Base-by-base conservation (phyloP, 2,888 invertebrate genomes). In the Ditula angustiorana region DNA sequence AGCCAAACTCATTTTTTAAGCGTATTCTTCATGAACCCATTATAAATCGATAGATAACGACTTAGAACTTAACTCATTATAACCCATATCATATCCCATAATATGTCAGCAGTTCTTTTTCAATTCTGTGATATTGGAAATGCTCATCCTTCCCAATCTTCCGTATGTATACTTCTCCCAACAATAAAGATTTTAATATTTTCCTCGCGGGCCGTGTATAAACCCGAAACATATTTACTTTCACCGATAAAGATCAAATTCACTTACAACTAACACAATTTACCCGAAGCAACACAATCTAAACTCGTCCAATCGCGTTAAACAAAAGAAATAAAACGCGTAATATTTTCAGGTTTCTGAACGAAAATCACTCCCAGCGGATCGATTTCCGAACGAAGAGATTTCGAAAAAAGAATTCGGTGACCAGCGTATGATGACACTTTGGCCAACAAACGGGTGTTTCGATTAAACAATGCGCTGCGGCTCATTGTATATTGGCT, bases 301-400 rank as follows among this genome's bases (percentile, higher is more conserved):
- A 72, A 73, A 73, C 72, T 70, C 75, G 68, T 62, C 62, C 71
- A 71, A 69, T 73, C 71, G 70, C 76, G n/a, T 75, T 74, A 74
- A 74, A 72, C 71, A 75, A 69, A 78, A 81, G 79, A 80, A 77
- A 76, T 78, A 78, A 78, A 78, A 73, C 75, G 65, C 70, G 75
- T 75, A 76, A 85, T 86, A 86, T 85, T 86, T 85, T 79, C 79
- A 77, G 74, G 78, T 78, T 81, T 80, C 78, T 76, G 77, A 83
- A 78, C 79, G 77, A 78, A 77, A 78, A 86, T 78, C 67, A 80
- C 76, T 80, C 86, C 86, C 87, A 71, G 70, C 73, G 83, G 87
- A 76, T 81, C 83, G 74, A 83, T 86, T 81, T 69, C 65, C 70
- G 71, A 66, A 72, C 72, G 75, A 74, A 76, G 71, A 75, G 80